phyloP scores from a whole-genome alignment of 2,888 invertebrate species.

The Galeruca laticollis region DNA sequence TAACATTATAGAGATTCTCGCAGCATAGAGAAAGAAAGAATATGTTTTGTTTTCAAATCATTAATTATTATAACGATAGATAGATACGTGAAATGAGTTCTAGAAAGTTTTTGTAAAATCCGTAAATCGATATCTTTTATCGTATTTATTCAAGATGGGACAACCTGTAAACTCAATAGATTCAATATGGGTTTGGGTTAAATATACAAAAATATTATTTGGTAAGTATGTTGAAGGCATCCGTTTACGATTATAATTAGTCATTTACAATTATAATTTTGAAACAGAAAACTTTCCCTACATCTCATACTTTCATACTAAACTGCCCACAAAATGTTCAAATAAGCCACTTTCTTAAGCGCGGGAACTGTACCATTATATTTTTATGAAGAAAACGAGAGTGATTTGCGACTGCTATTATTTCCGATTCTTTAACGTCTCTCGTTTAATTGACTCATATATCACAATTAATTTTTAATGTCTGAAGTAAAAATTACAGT shows the following conservation, averaged over 20 bases:
- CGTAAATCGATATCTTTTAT: no score
- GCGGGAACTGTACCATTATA: conserved; percentile 16
- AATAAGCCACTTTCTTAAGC: conserved; percentile 13
- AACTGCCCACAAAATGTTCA: conserved; percentile 15
- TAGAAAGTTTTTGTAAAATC: no score
- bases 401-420: not conserved
- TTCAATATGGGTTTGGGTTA: not conserved
- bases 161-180: not conserved
- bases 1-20: no score
- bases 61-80: no score
- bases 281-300: conserved; percentile 10
- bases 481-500: no score
- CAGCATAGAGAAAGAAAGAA: no score
- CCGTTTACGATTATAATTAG: not conserved
- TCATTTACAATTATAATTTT: conserved; percentile 20
- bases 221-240: not conserved
- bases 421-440: not conserved
- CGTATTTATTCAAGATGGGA: not conserved
- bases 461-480: no score
- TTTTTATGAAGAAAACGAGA: not conserved
- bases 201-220: not conserved
- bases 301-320: conserved; percentile 8
- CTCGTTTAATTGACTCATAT: not conserved
- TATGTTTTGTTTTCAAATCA: no score
- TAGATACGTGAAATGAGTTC: no score